Evolutionary conservation across 2,113 vertebrate species (phyloP), one percentile per base, ranked within the genome.

Genomic region (Chaetodon trifascialis): DNA sequence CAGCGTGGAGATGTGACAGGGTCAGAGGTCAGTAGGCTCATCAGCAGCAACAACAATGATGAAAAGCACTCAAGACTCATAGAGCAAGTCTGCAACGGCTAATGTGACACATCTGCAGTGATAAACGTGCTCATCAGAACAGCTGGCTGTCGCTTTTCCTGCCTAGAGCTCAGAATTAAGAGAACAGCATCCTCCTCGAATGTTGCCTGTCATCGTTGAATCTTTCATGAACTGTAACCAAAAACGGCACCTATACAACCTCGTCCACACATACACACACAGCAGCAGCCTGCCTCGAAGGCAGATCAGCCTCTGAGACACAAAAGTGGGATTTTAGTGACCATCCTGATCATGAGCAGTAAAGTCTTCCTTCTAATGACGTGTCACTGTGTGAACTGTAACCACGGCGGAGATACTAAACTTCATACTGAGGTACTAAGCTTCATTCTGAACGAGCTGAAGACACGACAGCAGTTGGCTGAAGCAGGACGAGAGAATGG

Each of bases 381-480:
- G 44, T 72, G 38, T 10, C 8, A 44, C 7, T 44, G 8, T 44
- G 7, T 25, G 17, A 17, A 67, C 11, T 42, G 14, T 23, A 36
- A 51, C 46, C 12, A 44, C 1, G 25, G n/a, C 3, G 6, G 17
- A 38, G 8, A 63, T 52, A 6, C 2, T 34, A 3, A 14, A 56
- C 14, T n/a, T n/a, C n/a, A n/a, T n/a, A n/a, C n/a, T n/a, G n/a
- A n/a, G n/a, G n/a, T n/a, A n/a, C n/a, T n/a, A n/a, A n/a, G n/a
- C 25, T 38, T 49, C 14, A 56, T 56, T 68, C 1, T 44, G 21
- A 54, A 68, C 44, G 69, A 56, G 60, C n/a, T 4, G 36, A 67
- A 47, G 23, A 66, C 16, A 62, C 59, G 38, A 79, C 47, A 79
- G 49, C n/a, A 42, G 70, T 6, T 1, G 82, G 76, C 25, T 63